Evolutionary conservation across 1,140 invertebrate species (phyloP).

Genomic region (Periplaneta americana): DNA sequence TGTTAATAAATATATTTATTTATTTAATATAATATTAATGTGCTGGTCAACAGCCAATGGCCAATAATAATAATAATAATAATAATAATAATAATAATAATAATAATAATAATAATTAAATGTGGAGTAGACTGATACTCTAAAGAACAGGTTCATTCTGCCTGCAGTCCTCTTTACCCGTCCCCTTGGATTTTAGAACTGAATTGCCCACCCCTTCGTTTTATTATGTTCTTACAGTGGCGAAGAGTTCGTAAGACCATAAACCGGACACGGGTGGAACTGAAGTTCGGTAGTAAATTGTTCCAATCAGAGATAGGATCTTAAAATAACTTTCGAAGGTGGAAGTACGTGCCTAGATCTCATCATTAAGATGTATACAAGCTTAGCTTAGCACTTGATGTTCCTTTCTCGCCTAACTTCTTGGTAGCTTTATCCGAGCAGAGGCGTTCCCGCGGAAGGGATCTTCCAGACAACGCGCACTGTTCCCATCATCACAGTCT

Average conservation of each 20-base stretch:
- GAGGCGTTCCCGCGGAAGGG: neutral
- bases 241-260: neutral
- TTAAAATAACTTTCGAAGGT: neutral
- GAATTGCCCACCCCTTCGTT: neutral
- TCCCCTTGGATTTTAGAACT: too few relatives aligned
- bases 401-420: neutral
- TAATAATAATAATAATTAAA: too few relatives aligned
- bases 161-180: too few relatives aligned
- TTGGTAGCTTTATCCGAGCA: neutral
- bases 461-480: neutral
- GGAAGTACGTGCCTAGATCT: neutral
- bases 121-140: too few relatives aligned
- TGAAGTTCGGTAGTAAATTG: neutral
- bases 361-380: neutral
- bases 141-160: too few relatives aligned
- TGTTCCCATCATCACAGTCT: neutral
- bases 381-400: neutral
- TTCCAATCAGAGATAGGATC: neutral
- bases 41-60: too few relatives aligned
- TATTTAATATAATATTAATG: too few relatives aligned
- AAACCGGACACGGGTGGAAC: neutral
- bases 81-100: too few relatives aligned
- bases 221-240: neutral
- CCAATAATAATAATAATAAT: too few relatives aligned
- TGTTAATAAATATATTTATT: too few relatives aligned